Conservation (phyloP, 2,888 invertebrate species). For the Empis livida region DNA sequence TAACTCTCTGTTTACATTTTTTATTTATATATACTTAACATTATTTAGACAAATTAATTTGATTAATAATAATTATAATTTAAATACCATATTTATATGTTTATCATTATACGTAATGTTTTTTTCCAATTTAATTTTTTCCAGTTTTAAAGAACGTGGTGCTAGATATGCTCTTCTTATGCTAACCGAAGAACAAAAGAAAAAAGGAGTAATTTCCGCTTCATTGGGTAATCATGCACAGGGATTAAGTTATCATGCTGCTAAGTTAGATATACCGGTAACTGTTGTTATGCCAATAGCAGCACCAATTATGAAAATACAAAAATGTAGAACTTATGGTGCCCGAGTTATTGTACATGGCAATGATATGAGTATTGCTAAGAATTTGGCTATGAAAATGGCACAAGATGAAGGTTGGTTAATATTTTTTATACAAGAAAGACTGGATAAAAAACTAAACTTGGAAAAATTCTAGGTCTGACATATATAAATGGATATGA, state of each 20-base stretch:
- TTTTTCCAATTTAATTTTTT: not conserved
- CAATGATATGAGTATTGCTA: slow-evolving; percentile 72
- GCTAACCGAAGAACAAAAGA: slow-evolving; percentile 56
- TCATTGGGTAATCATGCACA: slow-evolving; percentile 92
- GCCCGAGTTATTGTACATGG: slow-evolving; percentile 69
- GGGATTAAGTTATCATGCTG: slow-evolving; percentile 61
- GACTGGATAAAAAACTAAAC: too few species aligned
- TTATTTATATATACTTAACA: too few species aligned
- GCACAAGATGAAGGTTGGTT: slow-evolving; percentile 56
- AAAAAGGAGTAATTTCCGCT: slow-evolving; percentile 77
- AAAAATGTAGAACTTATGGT: slow-evolving; percentile 70
- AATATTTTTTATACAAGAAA: too few species aligned
- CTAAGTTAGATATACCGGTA: slow-evolving; percentile 51
- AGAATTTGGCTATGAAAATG: slow-evolving; percentile 60
- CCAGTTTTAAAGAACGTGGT: slow-evolving; percentile 87
- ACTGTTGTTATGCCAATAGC: slow-evolving; percentile 92
- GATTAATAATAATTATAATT: too few species aligned
- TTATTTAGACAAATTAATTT: too few species aligned
- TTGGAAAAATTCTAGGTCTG: too few species aligned
- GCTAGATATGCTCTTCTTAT: slow-evolving; percentile 74
- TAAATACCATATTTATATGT: not conserved
- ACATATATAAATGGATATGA: slow-evolving; percentile 91
- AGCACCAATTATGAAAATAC: slow-evolving; percentile 93
- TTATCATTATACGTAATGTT: not conserved
- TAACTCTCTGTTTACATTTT: too few species aligned